These are phyloP conservation scores for Hippolais icterina DNA, from an alignment of 2,113 vertebrate genomes.

Conservation along the genomic window DNA sequence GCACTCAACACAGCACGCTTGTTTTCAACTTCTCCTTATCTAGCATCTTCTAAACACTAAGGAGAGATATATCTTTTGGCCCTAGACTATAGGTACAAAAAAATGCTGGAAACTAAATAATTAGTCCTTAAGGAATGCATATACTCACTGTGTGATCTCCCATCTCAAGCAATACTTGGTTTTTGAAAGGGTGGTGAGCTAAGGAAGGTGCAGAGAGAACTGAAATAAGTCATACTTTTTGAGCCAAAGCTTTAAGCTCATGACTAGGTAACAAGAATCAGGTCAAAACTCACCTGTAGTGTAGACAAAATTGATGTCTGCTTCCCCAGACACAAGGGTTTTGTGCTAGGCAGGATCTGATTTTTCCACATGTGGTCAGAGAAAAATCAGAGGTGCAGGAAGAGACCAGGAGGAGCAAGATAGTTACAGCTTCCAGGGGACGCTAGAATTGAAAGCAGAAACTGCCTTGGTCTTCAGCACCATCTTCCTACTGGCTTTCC, in stretches of 20 bases:
- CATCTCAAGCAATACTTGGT: background rate
- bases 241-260: background rate
- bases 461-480: background rate
- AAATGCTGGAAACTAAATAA: background rate
- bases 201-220: background rate
- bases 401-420: background rate
- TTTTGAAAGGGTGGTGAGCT: background rate
- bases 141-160: background rate
- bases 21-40: slow-evolving; percentile 22
- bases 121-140: slow-evolving; percentile 9
- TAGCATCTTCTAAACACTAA: slow-evolving; percentile 30
- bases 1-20: background rate
- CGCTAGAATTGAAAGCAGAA: background rate
- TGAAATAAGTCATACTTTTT: background rate
- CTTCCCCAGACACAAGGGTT: background rate
- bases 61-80: background rate
- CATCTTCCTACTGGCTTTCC: background rate
- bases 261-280: background rate
- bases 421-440: background rate
- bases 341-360: background rate
- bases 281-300: background rate
- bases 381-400: background rate
- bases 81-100: background rate
- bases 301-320: background rate
- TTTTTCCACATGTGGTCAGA: background rate